Conservation (phyloP, 2,113 vertebrate species). For the Istiophorus platypterus region DNA sequence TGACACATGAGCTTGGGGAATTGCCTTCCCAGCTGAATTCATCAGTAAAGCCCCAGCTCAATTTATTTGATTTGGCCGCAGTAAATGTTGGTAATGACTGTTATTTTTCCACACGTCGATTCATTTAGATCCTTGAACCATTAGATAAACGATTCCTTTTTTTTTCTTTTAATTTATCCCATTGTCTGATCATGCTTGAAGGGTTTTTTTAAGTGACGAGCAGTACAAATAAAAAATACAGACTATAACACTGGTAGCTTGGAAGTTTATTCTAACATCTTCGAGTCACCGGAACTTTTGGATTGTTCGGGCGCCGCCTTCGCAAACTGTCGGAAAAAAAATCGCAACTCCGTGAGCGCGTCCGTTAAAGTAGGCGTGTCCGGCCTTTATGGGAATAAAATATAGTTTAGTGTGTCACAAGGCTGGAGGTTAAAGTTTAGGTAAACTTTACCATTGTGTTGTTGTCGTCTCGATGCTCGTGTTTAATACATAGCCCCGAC, state of each 20-base stretch:
- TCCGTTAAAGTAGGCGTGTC: too few species aligned
- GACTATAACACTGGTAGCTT: neutral
- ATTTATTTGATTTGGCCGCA: neutral
- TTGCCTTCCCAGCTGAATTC: neutral
- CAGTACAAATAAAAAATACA: too few species aligned
- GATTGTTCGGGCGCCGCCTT: conserved; percentile 40
- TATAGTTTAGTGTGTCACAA: too few species aligned
- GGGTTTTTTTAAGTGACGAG: too few species aligned
- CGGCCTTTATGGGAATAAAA: too few species aligned
- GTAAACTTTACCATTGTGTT: neutral
- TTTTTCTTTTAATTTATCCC: neutral
- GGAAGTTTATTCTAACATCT: neutral
- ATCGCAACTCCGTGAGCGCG: neutral
- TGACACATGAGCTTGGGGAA: neutral
- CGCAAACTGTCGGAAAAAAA: neutral
- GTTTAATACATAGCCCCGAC: neutral
- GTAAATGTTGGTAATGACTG: neutral
- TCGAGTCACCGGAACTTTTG: conserved; percentile 14
- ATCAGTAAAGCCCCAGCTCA: neutral
- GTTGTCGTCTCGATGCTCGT: neutral
- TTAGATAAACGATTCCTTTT: neutral
- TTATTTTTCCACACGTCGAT: neutral
- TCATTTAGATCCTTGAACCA: neutral
- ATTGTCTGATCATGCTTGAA: neutral
- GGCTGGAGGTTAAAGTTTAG: neutral